Percentiles rank a stretch among this genome's conserved stretches.
phyloP scores from a whole-genome alignment of 2,113 vertebrate genomes.

The Paradoxurus hermaphroditus region DNA sequence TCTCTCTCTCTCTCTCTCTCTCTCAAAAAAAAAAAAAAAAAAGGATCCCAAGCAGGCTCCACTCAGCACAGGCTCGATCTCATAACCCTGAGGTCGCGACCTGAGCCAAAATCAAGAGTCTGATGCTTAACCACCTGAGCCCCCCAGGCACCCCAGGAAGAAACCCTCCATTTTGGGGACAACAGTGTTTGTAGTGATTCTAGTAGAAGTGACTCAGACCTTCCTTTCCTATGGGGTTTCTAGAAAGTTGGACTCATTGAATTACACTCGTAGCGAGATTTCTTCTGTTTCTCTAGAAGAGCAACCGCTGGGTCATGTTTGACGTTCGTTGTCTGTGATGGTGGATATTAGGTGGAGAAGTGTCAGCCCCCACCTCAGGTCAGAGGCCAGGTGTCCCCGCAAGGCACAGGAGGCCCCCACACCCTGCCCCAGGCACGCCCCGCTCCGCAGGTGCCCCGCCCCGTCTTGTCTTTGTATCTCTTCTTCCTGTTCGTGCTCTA shows the following conservation, averaged over 20 bases:
- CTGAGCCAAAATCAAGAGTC: too few relatives aligned
- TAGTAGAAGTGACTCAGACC: background rate
- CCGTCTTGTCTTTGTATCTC: fast-evolving
- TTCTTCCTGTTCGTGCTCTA: background rate
- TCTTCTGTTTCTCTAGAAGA: background rate
- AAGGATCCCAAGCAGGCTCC: too few relatives aligned
- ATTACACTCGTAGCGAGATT: background rate
- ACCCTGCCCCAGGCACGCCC: background rate
- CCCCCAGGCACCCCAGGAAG: background rate
- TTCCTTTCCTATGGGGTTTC: background rate
- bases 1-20: too few relatives aligned
- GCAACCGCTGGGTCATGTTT: background rate
- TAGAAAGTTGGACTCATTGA: background rate
- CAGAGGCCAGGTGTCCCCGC: background rate
- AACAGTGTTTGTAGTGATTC: background rate
- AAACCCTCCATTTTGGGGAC: background rate
- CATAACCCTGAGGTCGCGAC: too few relatives aligned
- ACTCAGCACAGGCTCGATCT: too few relatives aligned
- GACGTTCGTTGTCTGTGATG: background rate
- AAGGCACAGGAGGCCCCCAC: fast-evolving
- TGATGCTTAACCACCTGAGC: too few relatives aligned
- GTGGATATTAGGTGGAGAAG: background rate
- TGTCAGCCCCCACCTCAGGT: background rate
- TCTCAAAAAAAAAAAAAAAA: too few relatives aligned
- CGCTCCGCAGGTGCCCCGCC: fast-evolving